Evolutionary conservation across 53 echinoderm and acorn worm species (phyloP).

Genomic region (Pentamera pediparva): DNA sequence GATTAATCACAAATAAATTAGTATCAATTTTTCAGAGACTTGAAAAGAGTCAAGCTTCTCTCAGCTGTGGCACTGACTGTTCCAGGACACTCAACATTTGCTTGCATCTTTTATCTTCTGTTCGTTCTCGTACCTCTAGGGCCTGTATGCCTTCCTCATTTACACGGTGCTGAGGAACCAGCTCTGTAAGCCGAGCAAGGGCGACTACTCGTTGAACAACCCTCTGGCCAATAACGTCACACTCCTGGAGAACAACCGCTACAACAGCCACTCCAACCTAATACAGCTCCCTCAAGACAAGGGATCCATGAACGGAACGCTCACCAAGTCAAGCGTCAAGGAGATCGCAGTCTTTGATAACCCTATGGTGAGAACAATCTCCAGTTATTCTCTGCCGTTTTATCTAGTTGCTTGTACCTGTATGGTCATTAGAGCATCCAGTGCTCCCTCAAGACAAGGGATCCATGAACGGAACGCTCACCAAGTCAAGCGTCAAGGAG

Average conservation of each 20-base stretch:
- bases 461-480: slow-evolving; percentile 60
- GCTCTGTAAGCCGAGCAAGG: slow-evolving; percentile 75
- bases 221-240: slow-evolving; percentile 71
- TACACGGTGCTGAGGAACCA: slow-evolving; percentile 95
- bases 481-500: slow-evolving; percentile 55
- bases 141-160: slow-evolving; percentile 82
- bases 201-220: slow-evolving; percentile 91
- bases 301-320: slow-evolving; percentile 53
- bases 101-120: too few species aligned
- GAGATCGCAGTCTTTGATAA: slow-evolving; percentile 19
- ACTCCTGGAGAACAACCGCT: slow-evolving; percentile 73
- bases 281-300: slow-evolving; percentile 58
- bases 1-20: too few species aligned
- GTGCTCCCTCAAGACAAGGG: slow-evolving; percentile 60
- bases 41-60: too few species aligned
- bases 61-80: too few species aligned
- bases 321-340: slow-evolving; percentile 64
- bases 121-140: slow-evolving; percentile 47
- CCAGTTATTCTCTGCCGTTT: too few species aligned
- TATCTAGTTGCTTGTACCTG: too few species aligned
- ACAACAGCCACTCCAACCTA: slow-evolving; percentile 44
- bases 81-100: too few species aligned
- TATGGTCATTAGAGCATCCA: too few species aligned
- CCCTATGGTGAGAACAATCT: slow-evolving; percentile 18
- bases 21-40: too few species aligned